Conservation (phyloP, 1,140 invertebrate species). For the Laodelphax striatellus region DNA sequence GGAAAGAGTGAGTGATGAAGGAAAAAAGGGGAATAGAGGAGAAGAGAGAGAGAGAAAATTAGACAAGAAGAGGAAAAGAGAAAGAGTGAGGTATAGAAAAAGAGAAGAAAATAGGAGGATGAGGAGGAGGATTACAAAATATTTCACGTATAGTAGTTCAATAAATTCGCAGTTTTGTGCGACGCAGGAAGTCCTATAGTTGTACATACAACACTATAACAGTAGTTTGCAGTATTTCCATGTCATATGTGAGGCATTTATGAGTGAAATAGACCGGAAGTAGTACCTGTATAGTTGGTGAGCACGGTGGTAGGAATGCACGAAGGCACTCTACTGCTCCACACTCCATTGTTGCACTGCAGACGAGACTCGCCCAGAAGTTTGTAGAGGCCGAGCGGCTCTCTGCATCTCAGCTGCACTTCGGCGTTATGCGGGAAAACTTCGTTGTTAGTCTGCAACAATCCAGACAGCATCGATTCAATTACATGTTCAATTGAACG, state of each 20-base stretch:
- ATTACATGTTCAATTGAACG: neutral
- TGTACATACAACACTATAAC: no score
- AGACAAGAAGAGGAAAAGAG: no score
- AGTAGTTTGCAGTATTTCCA: no score
- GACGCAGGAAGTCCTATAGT: no score
- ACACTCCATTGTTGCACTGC: constrained; percentile 65
- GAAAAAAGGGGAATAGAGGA: no score
- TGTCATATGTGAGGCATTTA: neutral
- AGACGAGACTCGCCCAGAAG: constrained; percentile 52
- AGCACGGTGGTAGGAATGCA: constrained; percentile 69
- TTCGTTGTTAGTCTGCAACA: constrained; percentile 18
- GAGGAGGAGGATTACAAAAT: no score
- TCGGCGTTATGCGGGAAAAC: constrained; percentile 36
- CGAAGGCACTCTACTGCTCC: constrained; percentile 57
- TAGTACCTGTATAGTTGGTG: constrained; percentile 68
- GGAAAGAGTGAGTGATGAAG: no score
- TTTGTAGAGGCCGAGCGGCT: constrained; percentile 65
- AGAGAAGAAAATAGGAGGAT: no score
- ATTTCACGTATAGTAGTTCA: no score
- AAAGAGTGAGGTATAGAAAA: no score
- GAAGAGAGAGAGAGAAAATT: no score
- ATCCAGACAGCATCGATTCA: neutral
- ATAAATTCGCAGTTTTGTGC: no score
- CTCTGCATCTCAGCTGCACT: constrained; percentile 57
- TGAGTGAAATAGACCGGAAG: neutral